Conservation (phyloP, 2,888 invertebrate genomes). For the Apamea sordens region DNA sequence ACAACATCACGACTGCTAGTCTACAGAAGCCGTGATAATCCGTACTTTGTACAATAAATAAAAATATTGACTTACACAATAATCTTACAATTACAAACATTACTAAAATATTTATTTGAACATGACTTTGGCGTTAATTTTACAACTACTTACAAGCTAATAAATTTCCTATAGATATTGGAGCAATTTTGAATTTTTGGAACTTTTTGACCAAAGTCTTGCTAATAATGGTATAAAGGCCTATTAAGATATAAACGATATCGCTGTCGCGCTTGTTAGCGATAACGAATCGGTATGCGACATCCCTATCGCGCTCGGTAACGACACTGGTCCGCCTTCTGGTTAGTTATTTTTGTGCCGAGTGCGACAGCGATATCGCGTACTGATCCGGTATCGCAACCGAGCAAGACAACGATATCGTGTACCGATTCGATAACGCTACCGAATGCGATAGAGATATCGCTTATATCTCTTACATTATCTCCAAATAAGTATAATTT, state of each 20-base stretch:
- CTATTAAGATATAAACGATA: neutral
- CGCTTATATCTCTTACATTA: neutral
- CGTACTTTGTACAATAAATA: constrained; percentile 88
- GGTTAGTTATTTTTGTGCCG: too few relatives aligned
- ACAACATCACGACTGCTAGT: constrained; percentile 50
- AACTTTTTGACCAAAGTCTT: constrained; percentile 73
- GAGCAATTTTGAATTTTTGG: constrained; percentile 74
- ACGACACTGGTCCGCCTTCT: neutral
- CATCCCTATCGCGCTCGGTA: neutral
- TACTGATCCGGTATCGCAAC: too few relatives aligned
- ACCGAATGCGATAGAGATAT: neutral
- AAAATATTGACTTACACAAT: constrained; percentile 70
- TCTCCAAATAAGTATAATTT: constrained; percentile 7
- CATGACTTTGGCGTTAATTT: constrained; percentile 73
- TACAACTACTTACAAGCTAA: constrained; percentile 63
- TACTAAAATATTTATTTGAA: constrained; percentile 68
- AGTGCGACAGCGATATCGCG: too few relatives aligned
- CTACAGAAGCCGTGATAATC: constrained; percentile 57
- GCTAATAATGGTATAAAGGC: constrained; percentile 19
- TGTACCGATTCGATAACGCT: too few relatives aligned
- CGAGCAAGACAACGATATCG: too few relatives aligned
- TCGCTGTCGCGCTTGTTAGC: neutral
- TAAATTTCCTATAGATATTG: constrained; percentile 48
- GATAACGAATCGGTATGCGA: neutral
- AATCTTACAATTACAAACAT: constrained; percentile 63